Base-by-base conservation (phyloP, 2,113 vertebrate species). In the Mystacornis crossleyi region DNA sequence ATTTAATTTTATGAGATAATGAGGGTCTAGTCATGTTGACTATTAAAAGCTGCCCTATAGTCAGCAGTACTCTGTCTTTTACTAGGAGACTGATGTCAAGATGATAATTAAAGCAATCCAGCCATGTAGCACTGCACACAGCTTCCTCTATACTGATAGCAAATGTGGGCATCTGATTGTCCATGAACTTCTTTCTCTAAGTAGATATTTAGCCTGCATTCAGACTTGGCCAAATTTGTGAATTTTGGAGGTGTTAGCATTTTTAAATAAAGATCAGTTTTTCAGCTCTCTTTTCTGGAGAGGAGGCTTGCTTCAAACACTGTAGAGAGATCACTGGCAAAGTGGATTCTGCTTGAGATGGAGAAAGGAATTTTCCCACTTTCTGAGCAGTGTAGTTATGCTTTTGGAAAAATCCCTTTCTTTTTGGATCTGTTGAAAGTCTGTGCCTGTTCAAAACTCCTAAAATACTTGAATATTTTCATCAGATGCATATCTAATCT, bases 51-150 rank as follows among this genome's bases (percentile, higher is more conserved):
- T 95, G 62, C 70, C 86, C 85, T 78, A 70, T 82, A 97, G 88
- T 96, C 89, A 94, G 83, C 81, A 93, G 33, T 94, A 61, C 62
- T 95, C 65, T 86, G 67, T 72, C 82, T 98, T 97, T 90, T 96
- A 97, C 95, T 96, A 93, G 91, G 89, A 91, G 92, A 89, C 86
- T 93, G 65, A 86, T 97, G 89, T 95, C 91, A 96, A 88, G 81
- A 96, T 96, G 91, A 71, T 96, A 97, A 98, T 96, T 96, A 97
- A 97, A 92, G 70, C 61, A 93, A 62, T 94, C 70, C 51, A 81
- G 78, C 96, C 84, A 89, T 95, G 90, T 96, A 84, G 90, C 54
- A 64, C 38, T 86, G 82, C 72, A 89, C 58, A 80, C 45, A 78
- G 90, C 81, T 95, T 95, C 81, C 54, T 92, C 34, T 83, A 10